These are phyloP conservation scores for Aselliscus stoliczkanus DNA, from an alignment of 2,797 vertebrate genomes.

Conservation along the genomic window DNA sequence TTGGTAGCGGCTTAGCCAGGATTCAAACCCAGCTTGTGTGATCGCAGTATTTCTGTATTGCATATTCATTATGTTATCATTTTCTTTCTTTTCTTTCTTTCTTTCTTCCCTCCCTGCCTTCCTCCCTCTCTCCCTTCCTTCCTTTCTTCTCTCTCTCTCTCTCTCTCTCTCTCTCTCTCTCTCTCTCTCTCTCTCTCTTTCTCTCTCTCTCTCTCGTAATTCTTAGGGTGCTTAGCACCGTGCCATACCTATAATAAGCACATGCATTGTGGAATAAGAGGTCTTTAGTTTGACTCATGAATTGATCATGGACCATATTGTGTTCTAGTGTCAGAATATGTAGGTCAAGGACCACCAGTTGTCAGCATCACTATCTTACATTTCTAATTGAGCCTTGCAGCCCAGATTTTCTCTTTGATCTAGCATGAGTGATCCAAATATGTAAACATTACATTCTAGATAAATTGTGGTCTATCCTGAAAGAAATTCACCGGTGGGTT, in stretches of 20 bases:
- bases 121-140: no score
- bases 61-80: no score
- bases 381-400: neutral
- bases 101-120: no score
- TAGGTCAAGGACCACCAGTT: neutral
- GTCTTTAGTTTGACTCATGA: neutral
- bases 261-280: neutral
- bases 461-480: neutral
- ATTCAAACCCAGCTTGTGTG: neutral
- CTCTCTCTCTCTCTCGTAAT: no score
- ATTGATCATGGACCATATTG: neutral
- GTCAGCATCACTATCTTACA: neutral
- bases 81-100: no score
- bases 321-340: neutral
- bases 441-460: neutral
- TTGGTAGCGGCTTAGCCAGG: neutral
- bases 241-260: neutral
- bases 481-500: neutral
- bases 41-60: neutral
- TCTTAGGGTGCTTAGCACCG: neutral
- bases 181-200: no score
- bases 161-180: no score
- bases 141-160: no score
- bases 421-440: neutral
- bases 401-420: neutral